Base-by-base conservation (phyloP, 2,888 invertebrate species). In the Ochropleura leucogaster region DNA sequence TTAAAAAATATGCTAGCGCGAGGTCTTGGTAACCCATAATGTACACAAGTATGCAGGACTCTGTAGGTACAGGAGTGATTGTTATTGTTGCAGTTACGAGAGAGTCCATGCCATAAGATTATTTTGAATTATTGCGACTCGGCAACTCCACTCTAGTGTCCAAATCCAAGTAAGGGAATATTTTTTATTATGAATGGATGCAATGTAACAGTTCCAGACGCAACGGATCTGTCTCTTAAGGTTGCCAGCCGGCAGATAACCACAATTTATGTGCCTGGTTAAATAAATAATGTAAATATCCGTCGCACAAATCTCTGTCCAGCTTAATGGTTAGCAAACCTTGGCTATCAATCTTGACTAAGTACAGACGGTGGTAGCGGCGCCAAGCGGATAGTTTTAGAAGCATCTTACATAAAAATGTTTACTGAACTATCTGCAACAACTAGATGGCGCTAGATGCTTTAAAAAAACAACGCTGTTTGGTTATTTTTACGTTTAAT, bases 271-370 rank as follows among this genome's bases (percentile, higher is more conserved):
- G 67, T 75, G 68, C 68, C 72, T 78, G 76, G 51, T 76, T 79
- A 74, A 72, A 82, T 75, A 78, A 85, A 83, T 77, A 81, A 85
- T 82, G 74, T 79, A 81, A 79, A 79, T 82, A 79, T 79, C 79
- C 73, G 69, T 72, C 75, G 63, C 74, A 79, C 79, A 82, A 85
- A 80, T 86, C 82, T 77, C 83, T 77, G 79, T 78, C 87, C 42
- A 72, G 74, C 57, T 55, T 78, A 80, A 86, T 86, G 72, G 78
- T 70, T 60, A 16, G 74, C 69, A 78, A 85, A 85, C 79, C 85
- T 63, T 71, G 64, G 51, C 49, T 62, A 86, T 83, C 79, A 87
- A 82, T 86, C 78, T 69, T 75, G 68, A 49, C 66, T 60, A 63
- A 65, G 71, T 69, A 62, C 49, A 63, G 46, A 55, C 49, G 60